Evolutionary conservation across 2,113 vertebrate genomes (phyloP).

Genomic region (Axis porcinus): DNA sequence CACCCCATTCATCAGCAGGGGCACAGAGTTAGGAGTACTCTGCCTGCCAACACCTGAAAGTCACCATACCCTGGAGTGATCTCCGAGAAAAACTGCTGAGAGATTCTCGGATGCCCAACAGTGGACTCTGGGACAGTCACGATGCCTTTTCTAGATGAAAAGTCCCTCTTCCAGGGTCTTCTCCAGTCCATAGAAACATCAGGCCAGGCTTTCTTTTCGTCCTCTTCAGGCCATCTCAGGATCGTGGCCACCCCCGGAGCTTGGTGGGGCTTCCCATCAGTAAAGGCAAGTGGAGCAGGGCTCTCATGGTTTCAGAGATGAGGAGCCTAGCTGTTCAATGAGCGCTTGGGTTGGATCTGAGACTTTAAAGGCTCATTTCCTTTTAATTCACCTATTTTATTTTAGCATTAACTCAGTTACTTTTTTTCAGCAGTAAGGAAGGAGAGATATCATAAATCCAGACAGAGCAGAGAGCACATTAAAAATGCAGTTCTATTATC

Average conservation of each 20-base stretch:
- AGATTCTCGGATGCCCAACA: neutral
- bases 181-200: neutral
- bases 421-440: neutral
- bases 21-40: neutral
- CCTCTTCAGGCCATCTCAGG: neutral
- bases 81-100: neutral
- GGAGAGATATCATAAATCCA: slow-evolving; percentile 46
- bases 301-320: neutral
- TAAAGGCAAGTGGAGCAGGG: neutral
- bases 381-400: slow-evolving; percentile 59
- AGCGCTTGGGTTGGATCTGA: slow-evolving; percentile 40
- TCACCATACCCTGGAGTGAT: neutral
- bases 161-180: neutral
- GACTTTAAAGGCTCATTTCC: slow-evolving; percentile 52
- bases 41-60: neutral
- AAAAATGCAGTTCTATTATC: slow-evolving; percentile 65
- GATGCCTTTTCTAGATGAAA: neutral
- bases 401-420: slow-evolving; percentile 60
- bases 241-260: neutral
- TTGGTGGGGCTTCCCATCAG: neutral
- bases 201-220: neutral
- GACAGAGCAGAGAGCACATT: slow-evolving; percentile 58
- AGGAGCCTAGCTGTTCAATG: neutral
- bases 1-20: neutral
- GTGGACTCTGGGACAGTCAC: neutral